phyloP scores from a whole-genome alignment of 2,113 vertebrate species.

The Sitta europaea region DNA sequence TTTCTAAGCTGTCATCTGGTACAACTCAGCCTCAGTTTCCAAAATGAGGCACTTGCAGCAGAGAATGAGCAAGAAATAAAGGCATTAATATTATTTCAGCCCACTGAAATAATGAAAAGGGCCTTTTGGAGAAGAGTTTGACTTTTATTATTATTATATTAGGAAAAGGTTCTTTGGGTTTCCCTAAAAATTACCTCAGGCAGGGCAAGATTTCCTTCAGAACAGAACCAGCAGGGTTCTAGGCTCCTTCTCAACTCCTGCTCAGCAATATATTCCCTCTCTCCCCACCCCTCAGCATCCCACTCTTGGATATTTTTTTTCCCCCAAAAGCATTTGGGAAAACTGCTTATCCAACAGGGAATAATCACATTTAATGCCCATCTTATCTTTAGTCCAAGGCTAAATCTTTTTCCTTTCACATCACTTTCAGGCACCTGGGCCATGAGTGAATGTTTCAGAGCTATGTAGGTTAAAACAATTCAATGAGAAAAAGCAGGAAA shows the following conservation, averaged over 20 bases:
- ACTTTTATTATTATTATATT: background rate
- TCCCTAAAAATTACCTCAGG: background rate
- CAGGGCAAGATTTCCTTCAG: background rate
- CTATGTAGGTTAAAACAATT: slow-evolving; percentile 27
- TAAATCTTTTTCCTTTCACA: background rate
- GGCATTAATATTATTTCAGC: background rate
- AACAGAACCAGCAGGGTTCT: background rate
- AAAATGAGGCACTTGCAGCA: background rate
- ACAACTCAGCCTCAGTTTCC: background rate
- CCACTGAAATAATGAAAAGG: background rate
- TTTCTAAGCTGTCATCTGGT: background rate
- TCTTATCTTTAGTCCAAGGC: background rate
- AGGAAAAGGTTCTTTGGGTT: background rate
- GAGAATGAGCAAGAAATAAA: background rate
- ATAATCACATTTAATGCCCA: background rate
- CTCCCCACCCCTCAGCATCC: background rate
- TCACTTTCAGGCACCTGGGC: background rate
- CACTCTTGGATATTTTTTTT: background rate
- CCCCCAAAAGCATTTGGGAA: background rate
- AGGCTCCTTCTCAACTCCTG: background rate
- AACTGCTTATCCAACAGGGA: background rate
- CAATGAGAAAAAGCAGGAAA: slow-evolving; percentile 13
- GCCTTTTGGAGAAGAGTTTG: background rate
- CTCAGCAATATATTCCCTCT: background rate
- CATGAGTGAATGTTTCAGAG: slow-evolving; percentile 1